Evolutionary conservation across 2,113 vertebrate species (phyloP), one percentile per base, ranked within the genome.

Genomic region (Pachycephala philippinensis): DNA sequence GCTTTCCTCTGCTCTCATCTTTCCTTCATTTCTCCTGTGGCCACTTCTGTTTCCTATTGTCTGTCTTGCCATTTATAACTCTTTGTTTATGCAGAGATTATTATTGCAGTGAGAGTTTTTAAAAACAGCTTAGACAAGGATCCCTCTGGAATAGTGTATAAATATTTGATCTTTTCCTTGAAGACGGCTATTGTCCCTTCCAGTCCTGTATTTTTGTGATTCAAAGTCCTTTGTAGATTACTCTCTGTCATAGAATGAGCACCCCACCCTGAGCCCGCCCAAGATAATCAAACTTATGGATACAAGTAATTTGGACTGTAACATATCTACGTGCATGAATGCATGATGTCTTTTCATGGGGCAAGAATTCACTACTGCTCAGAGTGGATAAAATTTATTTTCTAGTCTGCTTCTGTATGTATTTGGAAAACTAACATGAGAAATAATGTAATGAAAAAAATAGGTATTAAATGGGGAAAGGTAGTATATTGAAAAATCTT

Each of bases 131-230:
- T 80, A 84, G 85, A 69, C n/a, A 72, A 72, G 23, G 49, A 66
- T 84, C 88, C 47, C 71, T 93, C 54, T 90, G 83, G 59, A 95
- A 77, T 49, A 87, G 14, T 28, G 22, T 83, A 65, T 80, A 89
- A 93, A 77, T 92, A 86, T 75, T 95, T 87, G 63, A 90, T 91
- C 64, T 90, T 88, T 64, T 90, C 47, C 84, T 83, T 94, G 65
- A 89, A 89, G 80, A 87, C 1, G 18, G 17, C 57, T 92, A 35
- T 50, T 77, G 72, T 83, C 69, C 80, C 9, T 93, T 95, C 65
- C 26, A 82, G 26, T 84, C 90, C 84, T 84, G 27, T 89, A 68
- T 26, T 81, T 94, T 44, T 77, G 42, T 78, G 33, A 71, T 87
- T 89, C 57, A 53, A 81, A 92, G 37, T 89, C 39, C 13, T 85